Conservation (phyloP, 2,797 vertebrate species). For the Danio jaintianensis region DNA sequence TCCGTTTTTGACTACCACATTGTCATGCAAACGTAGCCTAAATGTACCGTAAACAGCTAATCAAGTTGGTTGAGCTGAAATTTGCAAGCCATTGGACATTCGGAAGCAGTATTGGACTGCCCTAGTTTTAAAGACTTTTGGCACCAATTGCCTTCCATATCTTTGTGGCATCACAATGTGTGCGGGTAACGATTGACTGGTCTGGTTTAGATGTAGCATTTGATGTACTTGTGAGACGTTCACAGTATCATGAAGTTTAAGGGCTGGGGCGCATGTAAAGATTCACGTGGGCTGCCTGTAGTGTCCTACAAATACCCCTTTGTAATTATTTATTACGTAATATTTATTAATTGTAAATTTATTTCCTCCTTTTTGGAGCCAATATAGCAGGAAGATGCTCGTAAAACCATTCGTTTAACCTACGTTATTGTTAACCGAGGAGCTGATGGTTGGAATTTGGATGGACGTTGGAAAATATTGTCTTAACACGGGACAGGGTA, state of each 20-base stretch:
- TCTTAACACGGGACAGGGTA: constrained; percentile 42
- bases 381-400: constrained; percentile 47
- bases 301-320: constrained; percentile 50
- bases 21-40: too few species aligned
- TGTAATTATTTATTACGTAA: constrained; percentile 60
- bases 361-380: constrained; percentile 54
- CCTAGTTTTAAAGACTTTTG: too few species aligned
- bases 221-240: constrained; percentile 53
- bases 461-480: constrained; percentile 41
- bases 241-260: constrained; percentile 53
- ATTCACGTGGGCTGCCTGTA: constrained; percentile 51
- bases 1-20: too few species aligned
- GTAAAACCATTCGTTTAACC: constrained; percentile 48
- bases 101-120: too few species aligned
- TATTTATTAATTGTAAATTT: constrained; percentile 62
- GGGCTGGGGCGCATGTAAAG: constrained; percentile 53
- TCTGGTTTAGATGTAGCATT: constrained; percentile 60
- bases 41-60: too few species aligned
- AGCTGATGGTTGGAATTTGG: background rate
- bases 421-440: background rate
- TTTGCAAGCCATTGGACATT: too few species aligned
- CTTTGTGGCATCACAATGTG: constrained; percentile 47
- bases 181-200: constrained; percentile 4
- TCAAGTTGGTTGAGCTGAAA: too few species aligned
- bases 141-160: background rate